These are phyloP conservation scores for Tenebrio molitor DNA, from an alignment of 1,140 invertebrate genomes.

Conservation along the genomic window DNA sequence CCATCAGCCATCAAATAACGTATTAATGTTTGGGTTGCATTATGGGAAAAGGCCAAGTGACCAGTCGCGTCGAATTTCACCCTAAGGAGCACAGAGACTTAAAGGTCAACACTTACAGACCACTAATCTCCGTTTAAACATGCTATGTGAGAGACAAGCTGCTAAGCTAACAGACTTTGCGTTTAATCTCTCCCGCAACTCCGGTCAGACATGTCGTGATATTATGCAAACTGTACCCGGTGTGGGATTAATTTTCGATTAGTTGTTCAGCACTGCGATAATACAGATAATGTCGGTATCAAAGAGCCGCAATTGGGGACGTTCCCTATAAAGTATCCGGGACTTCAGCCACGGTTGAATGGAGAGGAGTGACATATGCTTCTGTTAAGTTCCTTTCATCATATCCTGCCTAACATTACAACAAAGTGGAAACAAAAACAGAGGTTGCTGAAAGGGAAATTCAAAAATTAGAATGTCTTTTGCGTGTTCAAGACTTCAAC, in stretches of 20 bases:
- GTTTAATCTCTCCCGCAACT: constrained; percentile 43
- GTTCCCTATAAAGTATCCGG: constrained; percentile 2
- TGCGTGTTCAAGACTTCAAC: no score
- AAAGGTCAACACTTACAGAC: constrained; percentile 43
- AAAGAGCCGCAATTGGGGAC: constrained; percentile 36
- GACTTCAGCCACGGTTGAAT: not conserved
- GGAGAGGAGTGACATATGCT: not conserved
- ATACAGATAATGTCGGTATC: constrained; percentile 45
- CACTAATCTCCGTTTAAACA: constrained; percentile 48
- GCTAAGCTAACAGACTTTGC: constrained; percentile 43
- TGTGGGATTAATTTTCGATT: constrained; percentile 48
- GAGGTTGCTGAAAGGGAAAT: no score
- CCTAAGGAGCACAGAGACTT: constrained; percentile 14
- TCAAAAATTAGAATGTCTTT: no score
- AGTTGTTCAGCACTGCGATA: constrained; percentile 45
- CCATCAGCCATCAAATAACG: not conserved
- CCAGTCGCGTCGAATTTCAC: not conserved
- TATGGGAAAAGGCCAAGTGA: not conserved
- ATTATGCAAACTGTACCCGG: constrained; percentile 39
- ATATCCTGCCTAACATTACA: not conserved
- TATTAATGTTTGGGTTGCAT: not conserved
- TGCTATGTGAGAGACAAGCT: constrained; percentile 44
- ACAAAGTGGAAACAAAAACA: no score
- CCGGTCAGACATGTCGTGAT: constrained; percentile 45
- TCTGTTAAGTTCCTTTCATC: not conserved